Percentiles rank a stretch among this genome's conserved stretches.
These are phyloP conservation scores for Nomada ruficornis DNA, from an alignment of 2,888 invertebrate genomes.

Conservation along the genomic window DNA sequence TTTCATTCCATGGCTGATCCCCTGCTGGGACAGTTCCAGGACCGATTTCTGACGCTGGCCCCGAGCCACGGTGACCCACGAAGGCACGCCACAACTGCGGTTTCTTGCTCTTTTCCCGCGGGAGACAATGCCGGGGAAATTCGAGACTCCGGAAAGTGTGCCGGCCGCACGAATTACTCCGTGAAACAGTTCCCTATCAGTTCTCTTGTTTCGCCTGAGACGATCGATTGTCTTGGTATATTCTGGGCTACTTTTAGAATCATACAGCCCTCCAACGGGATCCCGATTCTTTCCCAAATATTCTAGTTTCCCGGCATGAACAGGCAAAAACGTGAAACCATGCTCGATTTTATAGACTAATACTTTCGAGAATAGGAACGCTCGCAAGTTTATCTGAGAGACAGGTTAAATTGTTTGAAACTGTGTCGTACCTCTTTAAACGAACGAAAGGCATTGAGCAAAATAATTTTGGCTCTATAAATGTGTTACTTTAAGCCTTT, in stretches of 20 bases:
- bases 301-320: slow-evolving; percentile 5
- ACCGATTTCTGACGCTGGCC: slow-evolving; percentile 59
- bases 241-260: slow-evolving; percentile 38
- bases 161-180: slow-evolving; percentile 56
- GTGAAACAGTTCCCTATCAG: slow-evolving; percentile 50
- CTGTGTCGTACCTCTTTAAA: too few relatives aligned
- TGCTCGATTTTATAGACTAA: too few relatives aligned
- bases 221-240: slow-evolving; percentile 48
- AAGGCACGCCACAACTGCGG: slow-evolving; percentile 58
- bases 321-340: neutral
- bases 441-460: too few relatives aligned
- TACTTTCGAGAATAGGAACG: too few relatives aligned
- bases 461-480: too few relatives aligned
- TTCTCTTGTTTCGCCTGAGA: slow-evolving; percentile 34
- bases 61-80: slow-evolving; percentile 60
- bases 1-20: slow-evolving; percentile 58
- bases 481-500: too few relatives aligned
- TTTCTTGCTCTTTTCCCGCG: slow-evolving; percentile 65
- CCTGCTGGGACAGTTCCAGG: slow-evolving; percentile 62
- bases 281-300: neutral
- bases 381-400: too few relatives aligned
- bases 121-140: slow-evolving; percentile 55
- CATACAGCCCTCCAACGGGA: slow-evolving; percentile 5
- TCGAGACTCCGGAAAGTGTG: slow-evolving; percentile 40
- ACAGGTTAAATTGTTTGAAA: too few relatives aligned